A percentile compares a stretch with the other conserved stretches of the same genome.
Conservation (phyloP, 2,113 vertebrate species). For the Corythoichthys intestinalis region DNA sequence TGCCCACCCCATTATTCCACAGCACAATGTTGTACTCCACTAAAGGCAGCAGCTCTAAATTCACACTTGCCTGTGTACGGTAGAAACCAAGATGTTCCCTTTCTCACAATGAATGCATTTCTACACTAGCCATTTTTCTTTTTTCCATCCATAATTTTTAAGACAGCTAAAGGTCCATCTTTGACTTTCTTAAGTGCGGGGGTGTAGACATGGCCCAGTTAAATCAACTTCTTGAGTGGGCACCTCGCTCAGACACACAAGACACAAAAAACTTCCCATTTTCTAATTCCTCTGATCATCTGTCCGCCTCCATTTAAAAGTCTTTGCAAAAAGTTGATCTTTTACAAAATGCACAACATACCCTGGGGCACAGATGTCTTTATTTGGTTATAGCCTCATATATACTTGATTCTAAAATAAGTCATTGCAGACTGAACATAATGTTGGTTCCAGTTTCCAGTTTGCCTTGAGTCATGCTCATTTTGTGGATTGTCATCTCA, state of each 20-base stretch:
- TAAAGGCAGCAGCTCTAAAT: no score
- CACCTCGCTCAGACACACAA: neutral
- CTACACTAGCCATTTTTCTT: neutral
- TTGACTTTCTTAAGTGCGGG: neutral
- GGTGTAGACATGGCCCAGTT: neutral
- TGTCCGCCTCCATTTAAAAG: neutral
- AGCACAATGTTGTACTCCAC: no score
- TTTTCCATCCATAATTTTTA: neutral
- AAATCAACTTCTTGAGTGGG: conserved; percentile 6
- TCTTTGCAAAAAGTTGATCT: neutral
- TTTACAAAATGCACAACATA: neutral
- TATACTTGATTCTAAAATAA: neutral
- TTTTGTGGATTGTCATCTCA: neutral
- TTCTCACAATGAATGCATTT: no score
- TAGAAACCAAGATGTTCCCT: neutral
- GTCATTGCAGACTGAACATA: neutral
- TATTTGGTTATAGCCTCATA: neutral
- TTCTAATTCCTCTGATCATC: neutral
- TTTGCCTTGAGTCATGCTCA: neutral
- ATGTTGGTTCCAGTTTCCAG: neutral
- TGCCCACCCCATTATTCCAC: no score
- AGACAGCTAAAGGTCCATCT: neutral
- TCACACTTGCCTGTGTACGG: no score
- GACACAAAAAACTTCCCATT: neutral
- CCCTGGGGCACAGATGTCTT: conserved; percentile 1